phyloP scores from a whole-genome alignment of 2,888 invertebrate species.

The Oasisia sp. region DNA sequence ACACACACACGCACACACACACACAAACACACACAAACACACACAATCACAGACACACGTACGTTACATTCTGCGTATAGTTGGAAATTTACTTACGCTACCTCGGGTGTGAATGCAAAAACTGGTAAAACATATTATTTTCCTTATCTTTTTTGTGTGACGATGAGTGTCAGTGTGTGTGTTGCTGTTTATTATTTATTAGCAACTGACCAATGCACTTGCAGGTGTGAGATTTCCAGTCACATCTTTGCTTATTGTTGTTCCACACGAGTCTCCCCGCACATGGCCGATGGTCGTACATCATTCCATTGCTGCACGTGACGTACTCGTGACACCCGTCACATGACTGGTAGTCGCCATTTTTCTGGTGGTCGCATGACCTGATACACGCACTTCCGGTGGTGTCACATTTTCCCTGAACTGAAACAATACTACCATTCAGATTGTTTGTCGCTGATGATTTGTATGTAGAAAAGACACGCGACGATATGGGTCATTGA shows the following conservation, averaged over 20 bases:
- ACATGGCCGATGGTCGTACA: background rate
- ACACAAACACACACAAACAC: too few relatives aligned
- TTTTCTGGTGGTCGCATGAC: background rate
- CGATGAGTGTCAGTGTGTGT: background rate
- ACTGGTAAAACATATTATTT: too few relatives aligned
- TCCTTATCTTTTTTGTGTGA: background rate
- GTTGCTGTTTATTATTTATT: background rate
- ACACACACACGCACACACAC: too few relatives aligned
- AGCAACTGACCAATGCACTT: background rate
- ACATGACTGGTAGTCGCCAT: background rate
- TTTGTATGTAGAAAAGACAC: background rate
- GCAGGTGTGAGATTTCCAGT: background rate
- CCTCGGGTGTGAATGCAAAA: too few relatives aligned
- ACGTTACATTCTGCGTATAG: too few relatives aligned
- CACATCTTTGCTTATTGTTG: background rate
- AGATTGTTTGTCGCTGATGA: background rate
- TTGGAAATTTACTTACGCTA: too few relatives aligned
- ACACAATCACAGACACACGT: too few relatives aligned
- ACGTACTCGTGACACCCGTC: slow-evolving; percentile 9
- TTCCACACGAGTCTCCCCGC: background rate
- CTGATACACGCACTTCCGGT: background rate
- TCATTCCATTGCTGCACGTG: background rate
- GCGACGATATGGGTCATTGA: background rate
- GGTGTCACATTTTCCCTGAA: background rate
- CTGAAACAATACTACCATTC: background rate